Evolutionary conservation across 2,113 vertebrate species (phyloP).

Genomic region (Megaceryle torquata): DNA sequence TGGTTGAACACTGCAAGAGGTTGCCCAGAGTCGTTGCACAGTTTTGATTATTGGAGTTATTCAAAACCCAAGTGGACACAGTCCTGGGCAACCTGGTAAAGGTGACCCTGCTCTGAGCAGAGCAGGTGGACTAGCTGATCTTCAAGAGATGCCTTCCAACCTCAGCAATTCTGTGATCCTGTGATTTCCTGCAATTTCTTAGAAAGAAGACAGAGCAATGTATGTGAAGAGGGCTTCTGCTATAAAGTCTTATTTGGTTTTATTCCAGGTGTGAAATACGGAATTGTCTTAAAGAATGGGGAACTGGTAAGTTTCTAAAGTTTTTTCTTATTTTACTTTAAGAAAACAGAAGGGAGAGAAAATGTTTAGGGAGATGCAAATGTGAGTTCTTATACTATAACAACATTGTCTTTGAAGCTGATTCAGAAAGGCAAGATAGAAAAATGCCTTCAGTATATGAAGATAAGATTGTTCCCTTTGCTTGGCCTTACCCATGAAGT

Average conservation of each 20-base stretch:
- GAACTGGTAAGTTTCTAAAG: neutral
- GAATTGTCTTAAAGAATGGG: neutral
- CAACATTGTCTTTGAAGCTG: neutral
- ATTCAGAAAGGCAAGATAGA: neutral
- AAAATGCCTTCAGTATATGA: neutral
- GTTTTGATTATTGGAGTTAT: neutral
- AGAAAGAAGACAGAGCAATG: neutral
- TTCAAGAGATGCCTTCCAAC: neutral
- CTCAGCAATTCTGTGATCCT: neutral
- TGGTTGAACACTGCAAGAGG: neutral
- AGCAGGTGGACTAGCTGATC: neutral
- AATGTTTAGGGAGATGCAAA: neutral
- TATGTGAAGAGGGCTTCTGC: neutral
- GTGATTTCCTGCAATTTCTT: neutral
- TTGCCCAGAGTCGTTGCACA: neutral
- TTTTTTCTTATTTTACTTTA: neutral
- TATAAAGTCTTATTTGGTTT: neutral
- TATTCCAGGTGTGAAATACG: neutral
- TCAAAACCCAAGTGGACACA: neutral
- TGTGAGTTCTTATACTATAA: neutral
- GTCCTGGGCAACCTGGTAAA: neutral
- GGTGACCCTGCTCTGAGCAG: neutral
- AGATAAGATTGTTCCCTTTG: neutral
- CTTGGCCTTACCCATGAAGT: conserved; percentile 80
- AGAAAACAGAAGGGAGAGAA: no score